Percentiles rank a stretch among this genome's conserved stretches.
These are phyloP conservation scores for Mus caroli DNA, from an alignment of 2,797 vertebrate genomes.

Conservation along the genomic window DNA sequence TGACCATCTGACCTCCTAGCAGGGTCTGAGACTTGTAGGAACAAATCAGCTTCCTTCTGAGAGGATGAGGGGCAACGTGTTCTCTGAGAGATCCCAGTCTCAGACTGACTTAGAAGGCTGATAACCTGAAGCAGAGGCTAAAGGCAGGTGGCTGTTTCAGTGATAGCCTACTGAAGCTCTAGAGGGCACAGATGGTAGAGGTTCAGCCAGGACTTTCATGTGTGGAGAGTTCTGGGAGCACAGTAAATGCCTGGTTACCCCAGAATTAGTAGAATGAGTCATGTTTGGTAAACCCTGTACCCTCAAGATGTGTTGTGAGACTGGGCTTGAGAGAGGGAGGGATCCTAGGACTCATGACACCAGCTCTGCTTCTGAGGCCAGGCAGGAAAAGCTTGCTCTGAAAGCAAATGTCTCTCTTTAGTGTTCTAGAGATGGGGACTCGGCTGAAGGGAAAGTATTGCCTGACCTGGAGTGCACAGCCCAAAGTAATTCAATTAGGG, in stretches of 20 bases:
- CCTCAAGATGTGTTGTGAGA: background rate
- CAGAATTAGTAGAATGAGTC: background rate
- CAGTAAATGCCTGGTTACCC: background rate
- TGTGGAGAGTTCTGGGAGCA: background rate
- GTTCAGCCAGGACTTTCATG: background rate
- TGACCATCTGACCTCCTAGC: background rate
- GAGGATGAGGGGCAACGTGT: background rate
- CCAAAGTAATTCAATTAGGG: constrained; percentile 34
- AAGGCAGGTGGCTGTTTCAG: background rate
- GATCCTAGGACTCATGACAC: rapidly evolving
- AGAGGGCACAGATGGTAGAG: background rate
- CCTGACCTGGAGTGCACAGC: background rate
- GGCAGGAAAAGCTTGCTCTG: background rate
- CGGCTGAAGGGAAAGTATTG: background rate
- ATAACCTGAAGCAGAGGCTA: background rate
- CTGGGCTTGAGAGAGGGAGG: background rate
- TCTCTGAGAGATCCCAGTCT: background rate
- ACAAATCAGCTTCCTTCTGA: background rate
- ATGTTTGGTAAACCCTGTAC: background rate
- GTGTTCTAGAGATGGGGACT: background rate
- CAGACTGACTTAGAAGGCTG: background rate
- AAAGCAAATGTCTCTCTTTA: background rate
- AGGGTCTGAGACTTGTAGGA: background rate
- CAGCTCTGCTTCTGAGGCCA: background rate
- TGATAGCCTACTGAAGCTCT: background rate